Base-by-base conservation (phyloP, 2,113 vertebrate genomes). In the Agapornis roseicollis region DNA sequence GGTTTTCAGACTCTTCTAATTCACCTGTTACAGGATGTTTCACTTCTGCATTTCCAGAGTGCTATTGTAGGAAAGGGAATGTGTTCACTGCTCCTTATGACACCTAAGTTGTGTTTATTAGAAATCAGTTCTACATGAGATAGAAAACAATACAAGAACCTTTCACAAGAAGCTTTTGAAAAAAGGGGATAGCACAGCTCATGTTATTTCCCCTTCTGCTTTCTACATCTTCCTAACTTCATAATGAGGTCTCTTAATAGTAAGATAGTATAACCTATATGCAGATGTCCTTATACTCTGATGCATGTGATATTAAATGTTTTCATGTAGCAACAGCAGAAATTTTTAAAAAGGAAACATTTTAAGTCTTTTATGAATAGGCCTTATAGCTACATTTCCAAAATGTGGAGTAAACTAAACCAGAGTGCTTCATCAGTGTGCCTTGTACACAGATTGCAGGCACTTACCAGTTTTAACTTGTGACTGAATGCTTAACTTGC, bases 291-390 rank as follows among this genome's bases (percentile, higher is more conserved):
- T 87, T 25, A 44, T 27, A 19, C 7, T 23, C 18, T 66, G 13
- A 63, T 63, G 39, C 22, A 49, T 2, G 0, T 58, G n/a, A 41
- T 71, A 31, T 4, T 53, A 81, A 47, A 44, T 58, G 4, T 16
- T 88, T 82, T 85, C 27, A 44, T 50, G 31, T 49, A 63, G 28
- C 81, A 68, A 41, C 4, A 50, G 6, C 4, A 64, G 31, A 66
- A 49, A 12, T 42, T 66, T 17, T 0, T 0, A 18, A 80, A 76
- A 71, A 49, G 28, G 3, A 6, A 16, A 50, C 9, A 2, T 56
- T 39, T 69, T 8, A 68, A 64, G 25, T 60, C 56, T 68, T 76
- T 58, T 25, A 8, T 68, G 76, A 71, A 8, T 76, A 19, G 68
- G 10, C 24, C 5, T 5, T 39, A 56, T 35, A 78, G 39, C 65